These are phyloP conservation scores for Trididemnum miniatum DNA, from an alignment of 23 tunicate genomes.

Conservation along the genomic window DNA sequence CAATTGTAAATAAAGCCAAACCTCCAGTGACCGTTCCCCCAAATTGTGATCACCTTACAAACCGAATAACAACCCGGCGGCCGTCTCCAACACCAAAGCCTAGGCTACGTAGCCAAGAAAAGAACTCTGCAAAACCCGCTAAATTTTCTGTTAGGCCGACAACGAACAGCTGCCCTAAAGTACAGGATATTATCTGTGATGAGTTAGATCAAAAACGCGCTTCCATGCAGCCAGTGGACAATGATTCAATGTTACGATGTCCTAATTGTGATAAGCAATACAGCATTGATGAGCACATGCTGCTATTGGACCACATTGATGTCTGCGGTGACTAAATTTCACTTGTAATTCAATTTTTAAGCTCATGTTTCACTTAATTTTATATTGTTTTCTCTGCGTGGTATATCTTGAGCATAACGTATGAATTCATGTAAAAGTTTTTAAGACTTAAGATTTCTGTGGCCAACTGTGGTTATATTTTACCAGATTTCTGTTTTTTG, in stretches of 20 bases:
- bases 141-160: background rate
- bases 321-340: conserved; percentile 40
- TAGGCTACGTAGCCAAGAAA: background rate
- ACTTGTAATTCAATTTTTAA: too few species aligned
- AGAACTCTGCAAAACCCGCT: background rate
- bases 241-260: conserved; percentile 22
- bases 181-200: too few species aligned
- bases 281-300: conserved; percentile 38
- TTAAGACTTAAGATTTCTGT: too few species aligned
- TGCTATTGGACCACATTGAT: conserved; percentile 65
- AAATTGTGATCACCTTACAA: too few species aligned
- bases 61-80: background rate
- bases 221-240: background rate
- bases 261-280: conserved; percentile 65
- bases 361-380: too few species aligned
- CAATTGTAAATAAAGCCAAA: background rate
- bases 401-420: too few species aligned
- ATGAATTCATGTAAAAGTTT: too few species aligned
- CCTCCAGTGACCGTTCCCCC: too few species aligned
- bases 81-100: conserved; percentile 5
- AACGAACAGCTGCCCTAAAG: too few species aligned
- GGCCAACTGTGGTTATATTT: too few species aligned
- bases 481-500: too few species aligned
- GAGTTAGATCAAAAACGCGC: background rate
- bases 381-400: too few species aligned